Evolutionary conservation across 2,113 vertebrate genomes (phyloP), one percentile per base, ranked within the genome.

Genomic region (Progne subis): DNA sequence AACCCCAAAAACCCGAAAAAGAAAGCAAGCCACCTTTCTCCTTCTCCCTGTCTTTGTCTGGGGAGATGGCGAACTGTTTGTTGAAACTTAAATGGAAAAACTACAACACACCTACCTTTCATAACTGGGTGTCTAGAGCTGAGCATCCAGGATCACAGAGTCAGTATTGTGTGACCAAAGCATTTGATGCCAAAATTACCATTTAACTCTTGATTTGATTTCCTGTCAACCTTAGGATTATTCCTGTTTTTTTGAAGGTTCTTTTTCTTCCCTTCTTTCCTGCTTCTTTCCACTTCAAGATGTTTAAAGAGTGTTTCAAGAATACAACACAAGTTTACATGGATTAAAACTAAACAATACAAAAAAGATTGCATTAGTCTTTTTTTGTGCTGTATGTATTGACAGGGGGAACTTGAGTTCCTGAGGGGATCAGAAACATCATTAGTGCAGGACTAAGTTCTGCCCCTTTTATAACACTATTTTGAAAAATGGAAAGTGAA

Each of bases 41-140:
- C 97, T 96, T 98, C 98, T 97, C 98, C 91, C 93, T 13, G 39
- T 96, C 89, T 98, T 96, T 98, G 97, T 98, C 98, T 98, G 98
- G 99, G 98, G 98, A 98, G 97, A 97, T 80, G 97, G 97, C 75
- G 95, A 98, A 99, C 99, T 99, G 98, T 99, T 98, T 98, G 98
- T 98, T 98, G 98, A 98, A 99, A 99, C 98, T 99, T 98, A 98
- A 98, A 98, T 98, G 98, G 98, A 98, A 98, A 98, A 97, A 98
- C 98, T 99, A 99, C 99, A 99, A 99, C 99, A 99, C 98, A 96
- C 99, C 99, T 99, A 99, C 99, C 99, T 99, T 99, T 98, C 98
- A 98, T 98, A 98, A 98, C 98, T 98, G 98, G 98, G 97, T 98
- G 98, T 97, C 98, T 98, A 98, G 97, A 98, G 98, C 97, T 98